phyloP scores from a whole-genome alignment of 2,797 vertebrate genomes.

The Trichosurus vulpecula region DNA sequence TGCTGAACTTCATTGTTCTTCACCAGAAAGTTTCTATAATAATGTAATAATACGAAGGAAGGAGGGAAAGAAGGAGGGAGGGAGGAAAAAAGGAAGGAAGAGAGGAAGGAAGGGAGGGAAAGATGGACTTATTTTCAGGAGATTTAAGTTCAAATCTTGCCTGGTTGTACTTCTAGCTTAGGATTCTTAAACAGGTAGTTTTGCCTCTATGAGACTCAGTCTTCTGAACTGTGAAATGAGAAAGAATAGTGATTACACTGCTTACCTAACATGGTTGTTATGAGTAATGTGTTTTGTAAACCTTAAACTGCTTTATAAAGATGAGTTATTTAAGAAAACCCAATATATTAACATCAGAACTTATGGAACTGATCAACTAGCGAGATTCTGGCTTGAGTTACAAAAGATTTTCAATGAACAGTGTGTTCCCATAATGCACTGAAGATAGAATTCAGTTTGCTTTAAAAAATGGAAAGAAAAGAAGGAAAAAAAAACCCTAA shows the following conservation, averaged over 20 bases:
- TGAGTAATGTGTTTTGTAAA: not conserved
- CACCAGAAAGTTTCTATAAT: not conserved
- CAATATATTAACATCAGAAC: not conserved
- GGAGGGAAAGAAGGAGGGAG: not conserved
- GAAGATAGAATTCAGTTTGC: not conserved
- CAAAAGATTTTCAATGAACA: not conserved
- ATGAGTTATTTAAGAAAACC: not conserved
- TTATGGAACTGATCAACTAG: not conserved
- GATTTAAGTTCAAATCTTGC: not conserved
- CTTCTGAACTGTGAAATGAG: not conserved
- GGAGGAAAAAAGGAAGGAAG: not conserved
- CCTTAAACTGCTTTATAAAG: not conserved
- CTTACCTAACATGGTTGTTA: not conserved
- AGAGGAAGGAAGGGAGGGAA: not conserved
- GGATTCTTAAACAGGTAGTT: not conserved
- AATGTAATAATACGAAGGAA: not conserved
- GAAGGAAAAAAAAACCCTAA: not conserved
- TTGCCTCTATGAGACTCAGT: not conserved
- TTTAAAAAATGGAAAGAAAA: not conserved
- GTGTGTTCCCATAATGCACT: not conserved
- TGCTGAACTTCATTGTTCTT: not conserved
- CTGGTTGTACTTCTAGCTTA: not conserved
- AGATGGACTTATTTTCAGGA: not conserved
- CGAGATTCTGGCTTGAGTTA: not conserved
- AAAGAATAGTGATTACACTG: not conserved